Base-by-base conservation (phyloP, 1,140 invertebrate genomes). In the Heliconius hewitsoni region DNA sequence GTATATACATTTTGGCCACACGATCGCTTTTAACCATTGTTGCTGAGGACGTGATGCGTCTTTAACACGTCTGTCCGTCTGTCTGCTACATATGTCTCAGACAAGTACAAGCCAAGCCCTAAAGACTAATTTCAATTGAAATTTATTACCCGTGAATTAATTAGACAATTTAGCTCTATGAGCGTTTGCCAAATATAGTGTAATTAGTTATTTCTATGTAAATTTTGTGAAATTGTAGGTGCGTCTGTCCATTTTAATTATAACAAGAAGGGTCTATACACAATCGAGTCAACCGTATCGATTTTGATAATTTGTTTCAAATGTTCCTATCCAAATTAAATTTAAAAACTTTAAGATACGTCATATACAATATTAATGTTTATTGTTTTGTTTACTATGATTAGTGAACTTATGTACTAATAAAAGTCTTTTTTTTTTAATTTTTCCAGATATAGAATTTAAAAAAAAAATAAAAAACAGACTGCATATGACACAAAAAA, bases 21-120 rank as follows among this genome's bases (percentile, higher is more conserved):
- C 82, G 73, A 81, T 82, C 88, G 87, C 86, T 92, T 94, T 92
- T 92, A 94, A 92, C 86, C 77, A 76, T 78, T 81, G 83, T 82
- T 78, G 81, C 81, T 92, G 89, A 92, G 92, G 91, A 86, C 88
- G 85, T 75, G 77, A 81, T 81, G 74, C 27, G 77, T 73, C 77
- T 60, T 52, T 52, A 60, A 60, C 9, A 60, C 55, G 19, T 23
- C n/a, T 60, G 55, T 60, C 55, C 11, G 50, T 55, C 73, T 60
- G 76, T 55, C 73, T 60, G 76, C 55, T 60, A 23, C 55, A 60
- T 27, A 77, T 83, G 70, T 76, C 73, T 76, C 42, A 70, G 55
- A 76, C 57, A 23, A 23, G 11, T 37, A 8, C 78, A 60, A 52
- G 78, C 72, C 74, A 80, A 83, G 60, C 77, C 75, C 23, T 34